Evolutionary conservation across 2,888 invertebrate genomes (phyloP).

Genomic region (Thalpophila matura): DNA sequence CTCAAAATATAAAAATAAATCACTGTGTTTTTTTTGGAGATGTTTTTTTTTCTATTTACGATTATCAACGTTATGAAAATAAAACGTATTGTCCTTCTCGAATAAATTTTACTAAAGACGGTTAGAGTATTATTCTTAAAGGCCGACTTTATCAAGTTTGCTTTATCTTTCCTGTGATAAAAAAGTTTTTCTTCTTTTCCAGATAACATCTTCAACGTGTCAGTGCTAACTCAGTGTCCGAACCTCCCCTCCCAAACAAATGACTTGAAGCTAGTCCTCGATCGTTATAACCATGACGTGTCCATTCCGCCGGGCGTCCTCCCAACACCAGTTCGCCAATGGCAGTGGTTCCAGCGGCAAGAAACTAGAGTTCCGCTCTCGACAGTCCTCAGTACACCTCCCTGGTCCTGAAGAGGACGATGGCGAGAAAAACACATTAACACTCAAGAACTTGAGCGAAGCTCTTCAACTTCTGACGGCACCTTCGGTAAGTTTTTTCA

Average conservation of each 20-base stretch:
- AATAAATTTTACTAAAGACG: too few relatives aligned
- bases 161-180: too few relatives aligned
- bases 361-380: constrained; percentile 86
- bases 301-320: constrained; percentile 90
- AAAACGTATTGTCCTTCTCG: too few relatives aligned
- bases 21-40: too few relatives aligned
- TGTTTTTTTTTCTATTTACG: too few relatives aligned
- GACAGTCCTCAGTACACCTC: constrained; percentile 93
- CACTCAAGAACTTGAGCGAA: constrained; percentile 95
- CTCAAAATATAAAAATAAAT: not conserved
- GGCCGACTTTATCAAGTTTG: too few relatives aligned
- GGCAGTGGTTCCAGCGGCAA: constrained; percentile 82
- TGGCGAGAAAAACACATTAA: constrained; percentile 92
- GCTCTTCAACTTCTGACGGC: constrained; percentile 95
- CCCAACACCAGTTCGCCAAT: constrained; percentile 90
- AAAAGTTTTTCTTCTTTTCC: constrained; percentile 34
- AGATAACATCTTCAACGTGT: constrained; percentile 35
- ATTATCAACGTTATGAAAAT: too few relatives aligned
- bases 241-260: constrained; percentile 34
- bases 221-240: constrained; percentile 34
- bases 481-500: constrained; percentile 93
- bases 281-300: constrained; percentile 83
- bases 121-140: too few relatives aligned
- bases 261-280: constrained; percentile 49
- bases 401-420: constrained; percentile 92